Conservation (phyloP, 2,113 vertebrate species). For the Theristicus caerulescens region DNA sequence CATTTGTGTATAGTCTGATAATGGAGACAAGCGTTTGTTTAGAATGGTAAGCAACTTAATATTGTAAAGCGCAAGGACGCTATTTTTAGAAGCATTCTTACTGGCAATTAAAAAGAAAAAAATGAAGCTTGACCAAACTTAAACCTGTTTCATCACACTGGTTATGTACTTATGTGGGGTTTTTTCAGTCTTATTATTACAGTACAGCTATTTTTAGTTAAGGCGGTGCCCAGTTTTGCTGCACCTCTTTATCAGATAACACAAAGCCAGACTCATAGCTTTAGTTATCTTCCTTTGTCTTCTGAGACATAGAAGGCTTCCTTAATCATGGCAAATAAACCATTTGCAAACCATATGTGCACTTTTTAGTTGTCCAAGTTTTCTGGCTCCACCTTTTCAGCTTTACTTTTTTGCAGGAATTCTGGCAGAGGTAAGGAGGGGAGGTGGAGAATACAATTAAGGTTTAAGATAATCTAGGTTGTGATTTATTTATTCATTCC, state of each 20-base stretch:
- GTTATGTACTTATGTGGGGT: not conserved
- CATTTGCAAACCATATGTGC: not conserved
- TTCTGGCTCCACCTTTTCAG: not conserved
- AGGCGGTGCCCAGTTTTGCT: not conserved
- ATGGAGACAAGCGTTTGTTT: not conserved
- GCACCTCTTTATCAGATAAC: not conserved
- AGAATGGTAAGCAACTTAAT: not conserved
- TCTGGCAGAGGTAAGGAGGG: not conserved
- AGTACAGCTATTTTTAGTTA: not conserved
- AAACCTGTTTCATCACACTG: not conserved
- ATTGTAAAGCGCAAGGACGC: not conserved
- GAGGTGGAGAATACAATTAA: not conserved
- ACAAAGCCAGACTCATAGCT: not conserved
- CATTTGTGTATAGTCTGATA: not conserved
- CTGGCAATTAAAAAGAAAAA: not conserved
- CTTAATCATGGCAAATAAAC: not conserved
- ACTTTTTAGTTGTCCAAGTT: not conserved
- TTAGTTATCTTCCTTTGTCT: not conserved
- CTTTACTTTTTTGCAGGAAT: not conserved
- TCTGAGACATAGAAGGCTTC: not conserved
- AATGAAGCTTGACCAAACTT: not conserved
- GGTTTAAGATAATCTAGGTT: not conserved
- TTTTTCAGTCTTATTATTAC: not conserved
- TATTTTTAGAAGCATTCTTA: constrained; percentile 19
- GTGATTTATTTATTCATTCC: not conserved